Base-by-base conservation (phyloP, 2,888 invertebrate species). In the Cremastobaeus sp. region DNA sequence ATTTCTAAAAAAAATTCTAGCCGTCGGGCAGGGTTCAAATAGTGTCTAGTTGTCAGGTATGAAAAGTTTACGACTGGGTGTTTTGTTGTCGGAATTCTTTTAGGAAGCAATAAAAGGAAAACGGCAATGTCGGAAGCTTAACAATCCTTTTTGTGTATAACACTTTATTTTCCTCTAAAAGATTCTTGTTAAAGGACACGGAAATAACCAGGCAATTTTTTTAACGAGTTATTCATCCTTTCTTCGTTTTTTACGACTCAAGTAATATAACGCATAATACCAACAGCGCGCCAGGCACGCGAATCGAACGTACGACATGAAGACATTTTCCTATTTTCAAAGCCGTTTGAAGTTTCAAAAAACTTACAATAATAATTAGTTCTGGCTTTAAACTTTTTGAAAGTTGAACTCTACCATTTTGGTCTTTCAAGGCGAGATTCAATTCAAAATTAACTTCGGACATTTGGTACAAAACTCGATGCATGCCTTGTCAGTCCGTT, bases 121-220 rank as follows among this genome's bases (percentile, higher is more conserved):
- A 48, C 35, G 34, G 32, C 65, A 52, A 64, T 54, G 52, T 64
- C 64, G 35, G 64, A 50, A 57, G 55, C 57, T 28, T 50, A 57
- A 59, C 68, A 68, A 68, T 68, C 68, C 68, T 68, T 68, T 32
- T 59, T 20, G 20, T 35, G 21, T 21, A 18, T 17, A 45, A 59
- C 59, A 59, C 59, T 68, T 59, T 57, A 66, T 66, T 41, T 57
- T 35, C 48, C 50, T 32, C 9, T 32, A 17, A 14, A 35, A 12
- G 4, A 1, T 62, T 66, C 50, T 57, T 50, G 55, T 66, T 57
- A 50, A 35, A 57, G 66, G 25, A 50, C 55, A n/a, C n/a, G 34
- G 25, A 48, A 65, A 65, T 55, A 54, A 60, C 30, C 60, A 14
- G 50, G 18, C 59, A 32, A 28, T 66, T 54, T 66, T 64, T 66